Evolutionary conservation across 2,888 invertebrate species (phyloP).

Genomic region (Drosophila paramelanica): DNA sequence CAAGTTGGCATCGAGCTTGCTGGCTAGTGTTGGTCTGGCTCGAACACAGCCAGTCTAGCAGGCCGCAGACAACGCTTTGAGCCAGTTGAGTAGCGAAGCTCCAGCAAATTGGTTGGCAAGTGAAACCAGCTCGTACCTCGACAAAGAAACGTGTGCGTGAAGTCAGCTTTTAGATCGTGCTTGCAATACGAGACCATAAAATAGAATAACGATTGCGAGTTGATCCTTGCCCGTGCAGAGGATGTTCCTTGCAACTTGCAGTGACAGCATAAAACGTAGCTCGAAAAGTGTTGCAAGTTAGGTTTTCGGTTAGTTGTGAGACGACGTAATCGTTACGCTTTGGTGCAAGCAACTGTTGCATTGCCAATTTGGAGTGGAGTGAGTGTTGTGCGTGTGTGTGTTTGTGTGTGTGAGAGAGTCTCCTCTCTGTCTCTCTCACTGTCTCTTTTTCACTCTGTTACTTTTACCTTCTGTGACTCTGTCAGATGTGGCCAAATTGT

Average conservation of each 20-base stretch:
- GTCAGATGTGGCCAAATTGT: conserved; percentile 45
- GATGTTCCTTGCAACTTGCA: conserved; percentile 3
- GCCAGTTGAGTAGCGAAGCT: conserved; percentile 67
- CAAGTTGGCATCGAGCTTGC: conserved; percentile 51
- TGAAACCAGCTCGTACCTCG: conserved; percentile 28
- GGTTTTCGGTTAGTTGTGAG: conserved; percentile 11
- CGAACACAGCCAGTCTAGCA: conserved; percentile 35
- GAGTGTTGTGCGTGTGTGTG: conserved; percentile 36
- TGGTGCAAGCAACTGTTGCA: conserved; percentile 72
- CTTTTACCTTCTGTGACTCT: background rate
- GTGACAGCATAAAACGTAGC: background rate
- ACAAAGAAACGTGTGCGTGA: conserved; percentile 41
- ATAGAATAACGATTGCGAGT: background rate
- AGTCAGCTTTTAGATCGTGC: conserved; percentile 8
- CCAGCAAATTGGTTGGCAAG: conserved; percentile 60
- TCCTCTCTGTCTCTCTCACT: conserved; percentile 5
- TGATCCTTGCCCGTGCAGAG: conserved; percentile 10
- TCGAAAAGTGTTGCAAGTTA: conserved; percentile 41
- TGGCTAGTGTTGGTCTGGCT: conserved; percentile 18
- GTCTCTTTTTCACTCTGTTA: background rate
- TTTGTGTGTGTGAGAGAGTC: conserved; percentile 9
- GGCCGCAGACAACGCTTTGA: conserved; percentile 10
- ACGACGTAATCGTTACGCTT: conserved; percentile 77
- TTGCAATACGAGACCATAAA: background rate
- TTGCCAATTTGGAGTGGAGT: conserved; percentile 62